Evolutionary conservation across 2,888 invertebrate species (phyloP), one percentile per base, ranked within the genome.

Genomic region (Hylaea fasciaria): DNA sequence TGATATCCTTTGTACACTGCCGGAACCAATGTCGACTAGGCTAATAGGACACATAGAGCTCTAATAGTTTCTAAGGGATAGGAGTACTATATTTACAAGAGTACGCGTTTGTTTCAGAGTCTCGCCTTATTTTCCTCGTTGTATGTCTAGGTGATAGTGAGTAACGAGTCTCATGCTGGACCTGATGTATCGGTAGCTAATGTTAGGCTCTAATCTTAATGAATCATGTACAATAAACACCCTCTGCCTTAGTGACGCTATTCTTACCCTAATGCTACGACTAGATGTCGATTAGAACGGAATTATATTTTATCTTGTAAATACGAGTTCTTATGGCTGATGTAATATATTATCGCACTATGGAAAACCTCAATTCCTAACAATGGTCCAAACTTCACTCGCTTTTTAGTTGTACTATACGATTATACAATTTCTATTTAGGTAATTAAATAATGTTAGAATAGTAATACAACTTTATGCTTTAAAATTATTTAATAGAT

Each of bases 311-410:
- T 82, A 83, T 78, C 79, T 87, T 90, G 90, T 91, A 91, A 88
- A 91, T 91, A 89, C 77, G 81, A 86, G 80, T 78, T 85, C 84
- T 86, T 84, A 86, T 80, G 81, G 83, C 87, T 86, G 83, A 81
- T 87, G 86, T 89, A 82, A 78, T 82, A 82, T 85, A 17, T 10
- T 49, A 85, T 83, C 80, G 81, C 89, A 89, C 89, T 86, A 87
- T 84, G 90, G 90, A 90, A 88, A 88, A 87, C 87, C 87, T 85
- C 74, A 85, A 91, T 91, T 91, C 91, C 91, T 91, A 91, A 87
- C 87, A 90, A 91, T 91, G 91, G 91, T 91, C 91, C 91, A 91
- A 91, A 90, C 88, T 87, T 89, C 87, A 89, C 89, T 89, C 79
- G 91, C 91, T 91, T 91, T 87, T 91, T 80, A 91, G 91, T 91